Base-by-base conservation (phyloP, 2,797 vertebrate species). In the Hipposideros larvatus region DNA sequence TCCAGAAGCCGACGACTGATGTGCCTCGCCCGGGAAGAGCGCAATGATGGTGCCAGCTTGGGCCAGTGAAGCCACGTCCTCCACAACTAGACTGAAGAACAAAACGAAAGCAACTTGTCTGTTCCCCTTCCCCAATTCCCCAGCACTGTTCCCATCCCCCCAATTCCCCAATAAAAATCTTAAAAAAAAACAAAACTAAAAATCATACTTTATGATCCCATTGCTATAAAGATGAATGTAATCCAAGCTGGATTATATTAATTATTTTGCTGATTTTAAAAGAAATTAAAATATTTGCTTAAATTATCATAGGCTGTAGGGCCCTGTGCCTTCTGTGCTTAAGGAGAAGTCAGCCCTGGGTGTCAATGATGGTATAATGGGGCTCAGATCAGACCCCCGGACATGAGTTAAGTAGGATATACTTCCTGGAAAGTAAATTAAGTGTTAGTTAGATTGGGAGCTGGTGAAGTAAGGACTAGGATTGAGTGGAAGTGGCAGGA, bases 221-320 rank as follows among this genome's bases (percentile, higher is more conserved):
- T 34, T 74, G 34, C 37, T 74, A 41, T 78, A 77, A 78, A 88
- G 53, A 85, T 1, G 24, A 51, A 53, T 90, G 80, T 59, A 95
- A 65, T 48, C 28, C 8, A 31, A 37, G 2, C 22, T 90, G 31
- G 46, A 65, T 77, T 95, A 24, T 90, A 83, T 55, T 71, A 22
- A 59, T 31, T 87, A n/a, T 57, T 92, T 78, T 82, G 37, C 77
- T 46, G 70, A 59, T 88, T 84, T 94, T 84, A 61, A 79, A 89
- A 94, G 37, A 46, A 88, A 84, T 59, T 14, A 43, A 68, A 89
- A 59, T 7, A 11, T 80, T 75, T 80, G 28, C n/a, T 92, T 66
- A 14, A 57, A 66, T 14, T 43, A 43, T 59, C 19, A 7, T 11
- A 6, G 66, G 86, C 24, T 34, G 5, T 28, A 74, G 37, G 91